Evolutionary conservation across 2,113 vertebrate genomes (phyloP).

Genomic region (Oncorhynchus tshawytscha): DNA sequence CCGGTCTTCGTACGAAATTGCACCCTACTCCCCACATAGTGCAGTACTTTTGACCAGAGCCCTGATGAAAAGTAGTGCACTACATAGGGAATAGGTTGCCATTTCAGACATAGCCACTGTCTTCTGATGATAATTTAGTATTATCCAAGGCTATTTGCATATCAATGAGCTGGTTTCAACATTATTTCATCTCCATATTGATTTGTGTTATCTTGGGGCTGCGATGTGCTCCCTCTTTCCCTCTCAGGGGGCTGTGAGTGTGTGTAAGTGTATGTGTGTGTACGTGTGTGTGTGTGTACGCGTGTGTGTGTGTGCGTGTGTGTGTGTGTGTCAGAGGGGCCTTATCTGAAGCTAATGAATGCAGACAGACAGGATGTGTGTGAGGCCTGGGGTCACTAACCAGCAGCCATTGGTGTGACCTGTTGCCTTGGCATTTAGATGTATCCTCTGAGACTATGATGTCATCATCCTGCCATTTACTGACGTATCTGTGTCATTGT

Average conservation of each 20-base stretch:
- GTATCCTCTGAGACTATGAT: background rate
- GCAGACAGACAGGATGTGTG: background rate
- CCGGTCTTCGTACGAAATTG: background rate
- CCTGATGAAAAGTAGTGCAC: too few species aligned
- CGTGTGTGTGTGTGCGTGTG: background rate
- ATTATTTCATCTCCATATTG: conserved; percentile 4
- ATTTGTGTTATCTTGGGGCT: background rate
- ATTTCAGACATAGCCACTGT: too few species aligned
- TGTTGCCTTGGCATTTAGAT: background rate
- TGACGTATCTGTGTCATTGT: too few species aligned
- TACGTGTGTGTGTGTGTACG: background rate
- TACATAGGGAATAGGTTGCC: too few species aligned
- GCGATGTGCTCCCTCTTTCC: background rate
- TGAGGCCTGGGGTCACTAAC: background rate
- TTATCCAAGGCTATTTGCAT: conserved; percentile 5
- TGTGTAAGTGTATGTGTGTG: background rate
- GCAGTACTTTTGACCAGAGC: too few species aligned
- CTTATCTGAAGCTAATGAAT: background rate
- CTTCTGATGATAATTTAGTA: background rate
- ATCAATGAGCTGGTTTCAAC: background rate
- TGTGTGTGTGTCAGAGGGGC: background rate
- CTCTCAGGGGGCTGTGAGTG: background rate
- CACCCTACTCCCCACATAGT: too few species aligned
- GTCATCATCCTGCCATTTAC: background rate
- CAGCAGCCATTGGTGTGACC: background rate